Conservation (phyloP, 2,113 vertebrate genomes). For the Phaethon lepturus region DNA sequence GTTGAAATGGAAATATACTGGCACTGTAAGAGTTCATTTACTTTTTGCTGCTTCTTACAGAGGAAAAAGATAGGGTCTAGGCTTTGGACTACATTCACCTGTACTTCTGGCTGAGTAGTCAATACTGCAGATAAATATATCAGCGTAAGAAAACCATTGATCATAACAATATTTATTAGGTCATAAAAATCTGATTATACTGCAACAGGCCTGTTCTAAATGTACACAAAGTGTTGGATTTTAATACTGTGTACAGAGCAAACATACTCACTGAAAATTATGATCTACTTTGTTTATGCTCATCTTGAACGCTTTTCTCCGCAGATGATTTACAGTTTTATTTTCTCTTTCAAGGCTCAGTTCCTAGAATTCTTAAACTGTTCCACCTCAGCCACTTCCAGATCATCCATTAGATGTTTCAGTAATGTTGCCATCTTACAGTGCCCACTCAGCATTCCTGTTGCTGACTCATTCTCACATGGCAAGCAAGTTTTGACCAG, state of each 20-base stretch:
- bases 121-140: background rate
- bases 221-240: background rate
- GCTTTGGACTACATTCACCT: background rate
- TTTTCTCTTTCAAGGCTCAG: background rate
- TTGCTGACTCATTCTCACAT: background rate
- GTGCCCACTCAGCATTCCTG: background rate
- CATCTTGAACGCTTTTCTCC: background rate
- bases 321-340: background rate
- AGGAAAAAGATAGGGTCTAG: background rate
- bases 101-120: background rate
- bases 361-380: conserved; percentile 22
- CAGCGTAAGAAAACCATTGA: background rate
- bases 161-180: background rate
- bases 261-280: background rate
- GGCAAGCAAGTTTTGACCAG: background rate
- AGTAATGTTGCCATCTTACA: background rate
- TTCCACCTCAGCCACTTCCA: background rate
- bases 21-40: background rate
- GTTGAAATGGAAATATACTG: background rate
- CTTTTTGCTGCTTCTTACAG: background rate
- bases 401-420: background rate
- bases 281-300: background rate
- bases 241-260: background rate
- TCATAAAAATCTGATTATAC: background rate
- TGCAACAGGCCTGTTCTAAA: background rate